These are phyloP conservation scores for Orestias chungarensis DNA, from an alignment of 2,797 vertebrate genomes.

Conservation along the genomic window DNA sequence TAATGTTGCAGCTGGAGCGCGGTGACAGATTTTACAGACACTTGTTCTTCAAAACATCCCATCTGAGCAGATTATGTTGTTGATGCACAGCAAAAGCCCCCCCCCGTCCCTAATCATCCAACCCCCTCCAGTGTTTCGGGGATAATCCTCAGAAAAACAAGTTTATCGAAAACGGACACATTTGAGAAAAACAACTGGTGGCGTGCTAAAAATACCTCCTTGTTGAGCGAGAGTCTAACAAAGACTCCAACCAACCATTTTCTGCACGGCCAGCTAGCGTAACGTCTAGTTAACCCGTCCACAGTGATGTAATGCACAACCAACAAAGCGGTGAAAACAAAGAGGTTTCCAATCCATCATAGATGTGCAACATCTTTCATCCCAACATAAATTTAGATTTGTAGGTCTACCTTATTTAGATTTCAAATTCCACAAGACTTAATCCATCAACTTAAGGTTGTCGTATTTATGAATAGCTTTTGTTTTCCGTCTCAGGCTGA, in stretches of 20 bases:
- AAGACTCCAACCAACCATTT: slow-evolving; percentile 54
- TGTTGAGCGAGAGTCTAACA: slow-evolving; percentile 27
- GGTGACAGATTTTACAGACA: slow-evolving; percentile 44
- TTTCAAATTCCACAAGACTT: slow-evolving; percentile 30
- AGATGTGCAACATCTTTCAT: slow-evolving; percentile 17
- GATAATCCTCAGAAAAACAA: slow-evolving; percentile 67
- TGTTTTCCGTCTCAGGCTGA: neutral
- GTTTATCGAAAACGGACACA: slow-evolving; percentile 47
- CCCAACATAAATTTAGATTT: slow-evolving; percentile 22
- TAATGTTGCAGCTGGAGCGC: slow-evolving; percentile 41
- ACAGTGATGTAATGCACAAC: slow-evolving; percentile 59
- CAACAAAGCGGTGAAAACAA: slow-evolving; percentile 51
- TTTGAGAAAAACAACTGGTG: slow-evolving; percentile 41
- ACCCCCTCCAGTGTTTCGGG: slow-evolving; percentile 45
- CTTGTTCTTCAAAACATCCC: slow-evolving; percentile 50
- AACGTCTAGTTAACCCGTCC: slow-evolving; percentile 47
- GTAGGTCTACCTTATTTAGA: neutral
- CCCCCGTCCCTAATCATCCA: neutral
- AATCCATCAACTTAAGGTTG: slow-evolving; percentile 18
- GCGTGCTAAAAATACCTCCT: neutral
- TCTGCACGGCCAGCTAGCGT: slow-evolving; percentile 44
- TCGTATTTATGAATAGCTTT: no score
- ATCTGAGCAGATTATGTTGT: slow-evolving; percentile 57
- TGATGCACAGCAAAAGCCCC: slow-evolving; percentile 13
- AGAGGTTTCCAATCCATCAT: slow-evolving; percentile 20